These are phyloP conservation scores for Zaprionus tsacasi DNA, from an alignment of 1,140 invertebrate species.

Conservation along the genomic window DNA sequence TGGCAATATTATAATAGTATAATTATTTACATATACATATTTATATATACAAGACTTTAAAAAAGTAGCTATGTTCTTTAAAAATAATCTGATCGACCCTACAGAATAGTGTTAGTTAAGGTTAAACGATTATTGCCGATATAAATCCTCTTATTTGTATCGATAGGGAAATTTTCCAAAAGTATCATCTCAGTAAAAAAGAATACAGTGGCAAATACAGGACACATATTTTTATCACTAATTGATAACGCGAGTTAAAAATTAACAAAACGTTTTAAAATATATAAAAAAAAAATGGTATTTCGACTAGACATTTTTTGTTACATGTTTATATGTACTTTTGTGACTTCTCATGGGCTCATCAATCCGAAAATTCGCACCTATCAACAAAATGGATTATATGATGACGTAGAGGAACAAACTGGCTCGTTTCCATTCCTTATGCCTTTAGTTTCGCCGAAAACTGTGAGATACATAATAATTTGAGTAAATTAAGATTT, in stretches of 20 bases:
- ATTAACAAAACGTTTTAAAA: not conserved
- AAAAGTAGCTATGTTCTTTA: not conserved
- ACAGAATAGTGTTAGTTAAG: not conserved
- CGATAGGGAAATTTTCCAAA: slow-evolving; percentile 16
- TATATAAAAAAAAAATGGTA: slow-evolving; percentile 27
- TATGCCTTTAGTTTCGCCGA: slow-evolving; percentile 90
- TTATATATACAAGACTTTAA: not conserved
- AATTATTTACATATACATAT: no score
- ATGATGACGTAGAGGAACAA: slow-evolving; percentile 49
- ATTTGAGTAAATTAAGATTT: slow-evolving; percentile 1
- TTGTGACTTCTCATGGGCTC: slow-evolving; percentile 47
- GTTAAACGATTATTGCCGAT: slow-evolving; percentile 4
- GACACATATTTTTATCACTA: slow-evolving; percentile 23
- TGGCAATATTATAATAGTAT: not conserved
- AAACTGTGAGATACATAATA: slow-evolving; percentile 85
- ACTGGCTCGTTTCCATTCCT: slow-evolving; percentile 87
- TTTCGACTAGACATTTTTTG: slow-evolving; percentile 9
- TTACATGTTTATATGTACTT: slow-evolving; percentile 49
- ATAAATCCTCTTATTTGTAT: slow-evolving; percentile 6
- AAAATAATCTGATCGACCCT: not conserved
- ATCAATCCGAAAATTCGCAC: slow-evolving; percentile 46
- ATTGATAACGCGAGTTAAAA: not conserved
- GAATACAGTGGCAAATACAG: slow-evolving; percentile 12
- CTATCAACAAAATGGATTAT: slow-evolving; percentile 38
- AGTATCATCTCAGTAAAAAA: slow-evolving; percentile 17